Base-by-base conservation (phyloP, 2,113 vertebrate species). In the Zonotrichia leucophrys region DNA sequence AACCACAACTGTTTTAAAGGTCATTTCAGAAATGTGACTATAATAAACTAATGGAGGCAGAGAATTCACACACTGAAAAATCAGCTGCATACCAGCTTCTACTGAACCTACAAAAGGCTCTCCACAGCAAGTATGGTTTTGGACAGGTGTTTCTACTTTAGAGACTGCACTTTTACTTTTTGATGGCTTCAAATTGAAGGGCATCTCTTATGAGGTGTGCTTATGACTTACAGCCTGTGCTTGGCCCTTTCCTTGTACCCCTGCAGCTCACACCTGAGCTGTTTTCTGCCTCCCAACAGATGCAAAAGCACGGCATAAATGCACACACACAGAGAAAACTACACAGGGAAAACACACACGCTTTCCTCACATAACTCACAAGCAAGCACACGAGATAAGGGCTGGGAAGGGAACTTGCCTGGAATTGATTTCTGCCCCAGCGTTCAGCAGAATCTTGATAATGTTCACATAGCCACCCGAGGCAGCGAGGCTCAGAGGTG, bases 401-500 rank as follows among this genome's bases (percentile, higher is more conserved):
- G n/a, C 19, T 30, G 94, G 77, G 62, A 94, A 80, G 42, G 33
- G 66, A 94, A 97, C 97, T 97, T 97, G 98, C 99, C 99, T 99
- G 97, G 99, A 99, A 98, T 99, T 99, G 68, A 99, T 99, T 97
- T 99, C 99, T 73, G 99, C 99, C 95, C 99, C 99, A 94, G 99
- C 99, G 94, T 99, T 99, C 75, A 99, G 98, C 88, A 99, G 97
- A 94, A 99, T 99, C 97, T 99, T 99, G 97, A 99, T 99, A 96
- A 99, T 99, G 98, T 99, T 99, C 95, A 99, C 99, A 25, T 99
- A 99, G 97, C 99, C 99, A 91, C 99, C 99, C 42, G 99, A 99
- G 53, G 99, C 99, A 24, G 99, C 99, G 60, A 99, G 98, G 95
- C 99, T 99, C 62, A 99, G 97, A 90, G 99, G 99, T 42, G 99